phyloP scores from a whole-genome alignment of 2,888 invertebrate species.

The Caenorhabditis panamensis region DNA sequence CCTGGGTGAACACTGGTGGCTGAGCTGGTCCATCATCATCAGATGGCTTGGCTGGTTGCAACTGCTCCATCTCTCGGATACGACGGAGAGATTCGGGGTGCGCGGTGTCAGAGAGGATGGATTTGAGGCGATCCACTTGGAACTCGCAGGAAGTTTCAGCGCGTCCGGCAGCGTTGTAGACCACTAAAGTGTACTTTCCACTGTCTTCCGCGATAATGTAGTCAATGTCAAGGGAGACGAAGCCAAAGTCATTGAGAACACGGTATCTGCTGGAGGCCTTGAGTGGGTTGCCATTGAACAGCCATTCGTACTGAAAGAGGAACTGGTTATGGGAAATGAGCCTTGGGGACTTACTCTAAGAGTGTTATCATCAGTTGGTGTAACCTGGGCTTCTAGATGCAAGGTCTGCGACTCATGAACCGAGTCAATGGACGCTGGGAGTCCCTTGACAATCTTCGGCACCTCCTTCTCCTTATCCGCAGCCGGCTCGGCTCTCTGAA shows the following conservation, averaged over 20 bases:
- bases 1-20: conserved; percentile 90
- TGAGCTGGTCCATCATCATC: conserved; percentile 76
- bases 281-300: conserved; percentile 93
- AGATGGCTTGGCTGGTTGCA: conserved; percentile 74
- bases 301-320: conserved; percentile 90
- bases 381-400: conserved; percentile 91
- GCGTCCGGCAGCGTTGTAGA: conserved; percentile 84
- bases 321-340: not conserved
- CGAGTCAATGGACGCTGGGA: conserved; percentile 88
- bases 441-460: conserved; percentile 89
- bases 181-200: conserved; percentile 84
- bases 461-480: conserved; percentile 89
- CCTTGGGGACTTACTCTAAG: conserved; percentile 60
- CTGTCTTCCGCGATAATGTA: conserved; percentile 97
- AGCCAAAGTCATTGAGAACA: conserved; percentile 97
- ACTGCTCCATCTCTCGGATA: conserved; percentile 82
- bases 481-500: conserved; percentile 85
- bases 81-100: conserved; percentile 94
- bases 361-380: conserved; percentile 73
- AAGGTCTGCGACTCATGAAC: conserved; percentile 91
- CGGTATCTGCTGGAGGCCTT: conserved; percentile 89
- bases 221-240: conserved; percentile 94
- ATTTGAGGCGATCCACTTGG: conserved; percentile 74
- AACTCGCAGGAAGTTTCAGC: conserved; percentile 96
- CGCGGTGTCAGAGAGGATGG: conserved; percentile 88